phyloP scores from a whole-genome alignment of 1,140 invertebrate species.

The Drosophila neocordata region DNA sequence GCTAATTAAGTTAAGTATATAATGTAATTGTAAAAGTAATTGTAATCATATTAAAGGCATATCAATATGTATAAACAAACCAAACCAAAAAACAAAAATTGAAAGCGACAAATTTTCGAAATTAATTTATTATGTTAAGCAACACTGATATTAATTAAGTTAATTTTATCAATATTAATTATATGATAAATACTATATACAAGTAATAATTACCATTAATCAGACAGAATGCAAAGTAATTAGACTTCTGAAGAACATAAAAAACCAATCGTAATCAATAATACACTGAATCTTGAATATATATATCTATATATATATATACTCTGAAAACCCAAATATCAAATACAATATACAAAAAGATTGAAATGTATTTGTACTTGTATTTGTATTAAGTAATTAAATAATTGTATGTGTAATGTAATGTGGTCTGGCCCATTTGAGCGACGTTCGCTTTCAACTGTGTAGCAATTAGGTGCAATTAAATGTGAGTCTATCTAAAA shows the following conservation, averaged over 20 bases:
- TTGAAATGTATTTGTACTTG: constrained; percentile 30
- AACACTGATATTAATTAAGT: constrained; percentile 79
- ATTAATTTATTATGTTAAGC: constrained; percentile 66
- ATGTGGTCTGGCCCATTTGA: constrained; percentile 71
- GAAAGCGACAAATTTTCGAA: constrained; percentile 63
- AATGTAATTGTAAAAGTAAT: constrained; percentile 56
- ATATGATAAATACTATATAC: constrained; percentile 36
- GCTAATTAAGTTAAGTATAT: constrained; percentile 37
- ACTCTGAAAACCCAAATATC: constrained; percentile 6
- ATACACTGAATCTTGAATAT: constrained; percentile 17
- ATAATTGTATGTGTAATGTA: constrained; percentile 35
- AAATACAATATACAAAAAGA: constrained; percentile 29
- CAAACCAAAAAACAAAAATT: constrained; percentile 25
- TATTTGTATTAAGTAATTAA: constrained; percentile 46
- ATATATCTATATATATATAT: constrained; percentile 4
- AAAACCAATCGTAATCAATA: constrained; percentile 58
- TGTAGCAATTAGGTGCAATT: constrained; percentile 66
- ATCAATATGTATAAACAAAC: constrained; percentile 63
- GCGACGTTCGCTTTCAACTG: constrained; percentile 82
- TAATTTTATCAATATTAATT: constrained; percentile 66
- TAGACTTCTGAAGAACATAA: constrained; percentile 63
- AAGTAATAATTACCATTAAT: constrained; percentile 43
- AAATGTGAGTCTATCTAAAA: constrained; percentile 71
- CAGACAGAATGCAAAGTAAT: constrained; percentile 66
- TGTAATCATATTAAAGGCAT: constrained; percentile 68